Evolutionary conservation across 2,113 vertebrate genomes (phyloP).

Genomic region (Arenaria interpres): DNA sequence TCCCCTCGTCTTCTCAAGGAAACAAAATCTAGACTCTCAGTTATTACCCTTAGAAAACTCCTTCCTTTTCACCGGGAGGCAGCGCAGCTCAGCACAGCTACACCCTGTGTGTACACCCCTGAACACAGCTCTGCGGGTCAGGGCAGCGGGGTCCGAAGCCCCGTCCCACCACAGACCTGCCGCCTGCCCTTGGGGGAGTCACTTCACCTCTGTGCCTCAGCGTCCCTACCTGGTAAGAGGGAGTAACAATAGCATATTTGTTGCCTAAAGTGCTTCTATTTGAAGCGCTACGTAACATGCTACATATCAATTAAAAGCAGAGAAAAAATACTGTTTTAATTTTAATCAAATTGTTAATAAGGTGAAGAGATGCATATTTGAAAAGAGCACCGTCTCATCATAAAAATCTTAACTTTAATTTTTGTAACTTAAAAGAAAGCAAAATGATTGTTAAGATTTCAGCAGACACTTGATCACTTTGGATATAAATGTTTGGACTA

Average conservation of each 20-base stretch:
- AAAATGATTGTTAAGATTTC: constrained; percentile 25
- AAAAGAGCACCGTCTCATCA: background rate
- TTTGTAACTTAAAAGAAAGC: constrained; percentile 45
- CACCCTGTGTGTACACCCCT: background rate
- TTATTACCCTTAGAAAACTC: background rate
- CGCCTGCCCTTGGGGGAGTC: rapidly evolving
- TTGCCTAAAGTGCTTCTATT: background rate
- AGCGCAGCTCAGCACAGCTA: background rate
- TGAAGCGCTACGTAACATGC: background rate
- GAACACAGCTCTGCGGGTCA: background rate
- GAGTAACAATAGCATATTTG: background rate
- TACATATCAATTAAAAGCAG: background rate
- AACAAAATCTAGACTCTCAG: background rate
- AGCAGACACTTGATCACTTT: background rate
- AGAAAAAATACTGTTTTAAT: background rate
- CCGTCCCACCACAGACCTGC: background rate
- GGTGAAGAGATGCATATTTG: background rate
- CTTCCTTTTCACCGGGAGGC: background rate
- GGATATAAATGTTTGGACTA: background rate
- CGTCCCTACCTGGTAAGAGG: background rate
- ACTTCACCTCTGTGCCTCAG: constrained; percentile 53
- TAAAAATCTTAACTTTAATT: constrained; percentile 22
- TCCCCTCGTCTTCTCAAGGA: background rate
- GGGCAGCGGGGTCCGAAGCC: background rate
- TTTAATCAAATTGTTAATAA: background rate